Conservation (phyloP, 2,888 invertebrate species). For the Dicroscelio sp. region DNA sequence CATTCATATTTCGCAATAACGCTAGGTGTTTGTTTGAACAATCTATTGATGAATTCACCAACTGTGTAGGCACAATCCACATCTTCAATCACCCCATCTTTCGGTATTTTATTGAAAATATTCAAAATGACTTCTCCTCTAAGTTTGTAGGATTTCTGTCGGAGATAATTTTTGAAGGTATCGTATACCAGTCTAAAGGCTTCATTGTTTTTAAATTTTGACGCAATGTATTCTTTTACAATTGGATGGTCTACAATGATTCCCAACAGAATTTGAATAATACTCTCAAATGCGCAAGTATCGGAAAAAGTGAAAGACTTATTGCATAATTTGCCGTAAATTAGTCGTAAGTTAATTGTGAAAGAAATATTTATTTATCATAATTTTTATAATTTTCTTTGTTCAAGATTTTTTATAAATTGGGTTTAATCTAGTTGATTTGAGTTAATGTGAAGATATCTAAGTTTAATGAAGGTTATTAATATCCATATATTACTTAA, state of each 20-base stretch:
- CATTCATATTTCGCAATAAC: conserved; percentile 5
- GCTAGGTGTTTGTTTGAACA: conserved; percentile 32
- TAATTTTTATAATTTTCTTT: no score
- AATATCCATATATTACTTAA: no score
- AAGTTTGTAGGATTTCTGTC: conserved; percentile 4
- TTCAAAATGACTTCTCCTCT: conserved; percentile 26
- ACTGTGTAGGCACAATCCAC: neutral
- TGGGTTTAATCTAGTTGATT: no score
- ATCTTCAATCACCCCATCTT: neutral
- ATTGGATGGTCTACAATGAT: neutral
- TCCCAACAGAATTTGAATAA: conserved; percentile 16
- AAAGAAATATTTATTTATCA: no score
- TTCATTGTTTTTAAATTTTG: neutral
- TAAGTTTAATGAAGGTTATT: no score
- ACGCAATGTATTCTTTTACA: neutral
- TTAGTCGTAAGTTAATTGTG: no score
- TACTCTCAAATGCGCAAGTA: conserved; percentile 34
- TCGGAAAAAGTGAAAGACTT: neutral
- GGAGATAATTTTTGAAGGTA: neutral
- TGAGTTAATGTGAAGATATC: no score
- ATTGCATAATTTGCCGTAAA: no score
- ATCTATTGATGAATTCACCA: neutral
- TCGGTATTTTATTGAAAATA: neutral
- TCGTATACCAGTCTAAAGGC: neutral
- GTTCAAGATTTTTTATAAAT: no score